These are phyloP conservation scores for Aleiodes alternator DNA, from an alignment of 2,888 invertebrate species.

Conservation along the genomic window DNA sequence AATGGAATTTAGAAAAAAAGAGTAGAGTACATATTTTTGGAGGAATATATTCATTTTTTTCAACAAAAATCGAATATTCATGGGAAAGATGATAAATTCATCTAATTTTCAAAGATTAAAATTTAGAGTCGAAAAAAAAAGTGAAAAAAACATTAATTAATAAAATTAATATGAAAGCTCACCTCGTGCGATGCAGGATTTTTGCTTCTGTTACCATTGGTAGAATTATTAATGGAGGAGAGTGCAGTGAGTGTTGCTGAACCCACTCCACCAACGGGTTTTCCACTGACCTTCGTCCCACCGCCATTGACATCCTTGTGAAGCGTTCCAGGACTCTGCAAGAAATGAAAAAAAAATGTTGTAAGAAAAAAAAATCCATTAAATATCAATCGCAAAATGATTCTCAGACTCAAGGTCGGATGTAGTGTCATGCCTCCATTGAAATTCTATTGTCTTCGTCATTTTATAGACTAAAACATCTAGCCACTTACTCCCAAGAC, in stretches of 20 bases:
- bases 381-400: neutral
- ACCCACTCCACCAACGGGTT: conserved; percentile 72
- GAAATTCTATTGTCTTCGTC: conserved; percentile 24
- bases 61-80: too few relatives aligned
- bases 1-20: too few relatives aligned
- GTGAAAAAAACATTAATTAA: neutral
- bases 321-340: conserved; percentile 74
- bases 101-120: too few relatives aligned
- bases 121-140: too few relatives aligned
- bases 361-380: conserved; percentile 16
- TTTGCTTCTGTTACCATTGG: conserved; percentile 70
- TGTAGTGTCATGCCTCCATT: conserved; percentile 27
- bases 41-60: too few relatives aligned
- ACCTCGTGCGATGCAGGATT: conserved; percentile 72
- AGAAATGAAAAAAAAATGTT: conserved; percentile 45
- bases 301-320: conserved; percentile 74
- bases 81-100: too few relatives aligned
- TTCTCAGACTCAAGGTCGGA: neutral
- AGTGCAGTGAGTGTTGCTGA: conserved; percentile 73
- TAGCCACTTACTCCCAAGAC: conserved; percentile 18
- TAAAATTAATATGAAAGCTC: conserved; percentile 51
- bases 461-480: conserved; percentile 33
- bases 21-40: too few relatives aligned
- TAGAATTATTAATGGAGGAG: conserved; percentile 72
- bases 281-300: conserved; percentile 73